Conservation (phyloP, 1,140 invertebrate species). For the Diabrotica undecimpunctata region DNA sequence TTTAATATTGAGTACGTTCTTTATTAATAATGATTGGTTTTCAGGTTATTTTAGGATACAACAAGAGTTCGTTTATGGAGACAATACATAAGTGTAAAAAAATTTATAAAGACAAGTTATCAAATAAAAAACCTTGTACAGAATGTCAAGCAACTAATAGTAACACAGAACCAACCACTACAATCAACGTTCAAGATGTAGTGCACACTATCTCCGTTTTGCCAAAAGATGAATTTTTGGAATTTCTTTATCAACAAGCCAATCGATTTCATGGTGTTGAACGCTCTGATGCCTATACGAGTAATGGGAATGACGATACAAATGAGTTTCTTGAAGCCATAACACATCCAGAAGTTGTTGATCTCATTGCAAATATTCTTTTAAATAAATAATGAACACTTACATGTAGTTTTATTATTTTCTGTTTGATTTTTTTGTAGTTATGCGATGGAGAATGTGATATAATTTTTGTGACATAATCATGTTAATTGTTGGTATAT, state of each 20-base stretch:
- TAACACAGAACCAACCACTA: background rate
- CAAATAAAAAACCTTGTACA: background rate
- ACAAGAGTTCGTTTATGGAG: constrained; percentile 2
- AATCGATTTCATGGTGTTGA: constrained; percentile 12
- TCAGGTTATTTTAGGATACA: constrained; percentile 17
- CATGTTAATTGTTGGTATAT: too few relatives aligned
- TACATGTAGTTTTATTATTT: too few relatives aligned
- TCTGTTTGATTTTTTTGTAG: too few relatives aligned
- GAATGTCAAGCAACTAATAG: background rate
- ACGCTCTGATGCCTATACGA: background rate
- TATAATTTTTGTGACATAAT: too few relatives aligned
- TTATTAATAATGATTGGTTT: background rate
- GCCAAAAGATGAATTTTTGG: constrained; percentile 21
- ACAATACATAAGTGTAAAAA: background rate
- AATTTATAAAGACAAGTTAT: constrained; percentile 2
- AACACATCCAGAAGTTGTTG: constrained; percentile 30
- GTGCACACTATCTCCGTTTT: constrained; percentile 13
- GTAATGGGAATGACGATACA: constrained; percentile 13
- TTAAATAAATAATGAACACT: background rate
- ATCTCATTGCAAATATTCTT: constrained; percentile 18
- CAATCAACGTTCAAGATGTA: constrained; percentile 10
- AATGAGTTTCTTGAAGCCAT: constrained; percentile 28
- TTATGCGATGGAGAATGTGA: too few relatives aligned
- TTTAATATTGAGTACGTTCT: too few relatives aligned
- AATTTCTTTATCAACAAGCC: constrained; percentile 25